Percentiles rank a stretch among this genome's conserved stretches.
Conservation (phyloP, 2,888 invertebrate species). For the Dusona sp. region DNA sequence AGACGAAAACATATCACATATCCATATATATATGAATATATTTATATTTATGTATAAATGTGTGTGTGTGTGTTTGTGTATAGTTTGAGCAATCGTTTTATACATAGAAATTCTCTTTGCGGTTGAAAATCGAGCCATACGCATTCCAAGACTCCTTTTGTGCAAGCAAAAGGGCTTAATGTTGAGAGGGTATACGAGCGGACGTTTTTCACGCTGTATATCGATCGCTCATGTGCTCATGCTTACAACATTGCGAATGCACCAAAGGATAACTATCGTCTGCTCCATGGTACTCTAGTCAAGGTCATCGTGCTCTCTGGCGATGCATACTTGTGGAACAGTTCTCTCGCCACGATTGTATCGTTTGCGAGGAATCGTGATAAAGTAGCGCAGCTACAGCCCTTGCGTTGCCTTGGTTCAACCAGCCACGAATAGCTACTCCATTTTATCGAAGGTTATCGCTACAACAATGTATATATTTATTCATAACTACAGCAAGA, state of each 20-base stretch:
- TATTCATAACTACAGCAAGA: neutral
- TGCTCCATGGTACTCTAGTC: constrained; percentile 20
- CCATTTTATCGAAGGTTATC: constrained; percentile 28
- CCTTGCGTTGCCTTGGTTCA: neutral
- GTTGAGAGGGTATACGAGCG: constrained; percentile 53
- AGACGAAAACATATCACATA: neutral
- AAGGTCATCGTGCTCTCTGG: constrained; percentile 39
- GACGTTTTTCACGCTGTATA: constrained; percentile 52
- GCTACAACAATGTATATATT: neutral
- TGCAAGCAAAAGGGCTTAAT: constrained; percentile 25
- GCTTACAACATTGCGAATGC: constrained; percentile 34
- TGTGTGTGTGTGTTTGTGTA: neutral
- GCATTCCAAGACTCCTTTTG: constrained; percentile 74
- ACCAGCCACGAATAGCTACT: constrained; percentile 1
- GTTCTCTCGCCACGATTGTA: constrained; percentile 30
- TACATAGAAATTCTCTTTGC: constrained; percentile 66
- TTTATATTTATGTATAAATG: neutral
- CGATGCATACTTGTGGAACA: constrained; percentile 26
- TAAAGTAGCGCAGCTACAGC: constrained; percentile 22
- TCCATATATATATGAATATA: neutral
- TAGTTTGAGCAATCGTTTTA: neutral
- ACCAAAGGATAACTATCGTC: constrained; percentile 33
- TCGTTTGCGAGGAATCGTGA: constrained; percentile 30
- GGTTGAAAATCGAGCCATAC: constrained; percentile 78
- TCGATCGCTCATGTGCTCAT: constrained; percentile 42